Base-by-base conservation (phyloP, 2,113 vertebrate genomes). In the Odontesthes bonariensis region DNA sequence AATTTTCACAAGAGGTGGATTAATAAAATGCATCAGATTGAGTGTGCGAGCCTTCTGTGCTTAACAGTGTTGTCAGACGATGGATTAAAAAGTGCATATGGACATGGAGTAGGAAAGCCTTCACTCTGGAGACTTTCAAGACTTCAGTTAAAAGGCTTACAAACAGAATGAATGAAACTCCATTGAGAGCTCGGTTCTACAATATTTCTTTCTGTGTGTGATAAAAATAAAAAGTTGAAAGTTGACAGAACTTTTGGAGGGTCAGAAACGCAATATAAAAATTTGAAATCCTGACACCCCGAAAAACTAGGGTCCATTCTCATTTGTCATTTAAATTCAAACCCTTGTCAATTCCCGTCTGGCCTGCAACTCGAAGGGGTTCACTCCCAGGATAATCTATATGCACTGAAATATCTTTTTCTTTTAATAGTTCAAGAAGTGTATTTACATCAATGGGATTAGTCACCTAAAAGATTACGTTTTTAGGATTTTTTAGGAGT, bases 301-400 rank as follows among this genome's bases (percentile, higher is more conserved):
- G 90, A 91, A 92, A 88, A 93, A 93, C 92, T 91, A 93, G 91
- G 84, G 88, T 44, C 53, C 40, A 27, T 27, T 27, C 27, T n/a
- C 66, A 66, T 40, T 22, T 62, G 58, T 53, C 19, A 44, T 58
- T 60, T 54, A 23, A 52, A 60, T 69, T 79, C 14, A 62, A 77
- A 76, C 7, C 7, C 7, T 19, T n/a, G 14, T 7, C 1, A 8
- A 19, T 17, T 69, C 42, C 57, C n/a, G 70, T 33, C 47, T 75
- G 71, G 46, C 9, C 69, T 68, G 57, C 53, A 81, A 69, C 64
- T 79, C 0, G 35, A 62, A 46, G 31, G 49, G 66, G 8, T 79
- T 52, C 51, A 65, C 42, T 69, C 61, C 9, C 54, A 52, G 60
- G n/a, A n/a, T 69, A 27, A 83, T 57, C 47, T 38, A 67, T 33